phyloP scores from a whole-genome alignment of 92 coral and sea anemone species.

The Plumapathes pennacea region DNA sequence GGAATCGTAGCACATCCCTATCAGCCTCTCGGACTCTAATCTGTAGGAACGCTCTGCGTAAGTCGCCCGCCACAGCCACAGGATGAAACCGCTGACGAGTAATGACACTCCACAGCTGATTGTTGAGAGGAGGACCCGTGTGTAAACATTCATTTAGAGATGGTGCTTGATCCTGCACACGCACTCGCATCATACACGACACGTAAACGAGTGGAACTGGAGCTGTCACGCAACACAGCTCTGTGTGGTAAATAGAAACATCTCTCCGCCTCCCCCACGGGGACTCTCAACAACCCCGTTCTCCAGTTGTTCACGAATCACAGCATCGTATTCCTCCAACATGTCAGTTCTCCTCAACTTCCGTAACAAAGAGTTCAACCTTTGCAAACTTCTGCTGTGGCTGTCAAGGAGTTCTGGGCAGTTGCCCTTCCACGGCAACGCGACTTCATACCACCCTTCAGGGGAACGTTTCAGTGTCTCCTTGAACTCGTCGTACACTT shows the following conservation, averaged over 20 bases:
- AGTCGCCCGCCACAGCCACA: conserved; percentile 19
- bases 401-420: conserved; percentile 11
- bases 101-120: conserved; percentile 38
- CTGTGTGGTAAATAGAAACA: conserved; percentile 49
- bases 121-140: conserved; percentile 34
- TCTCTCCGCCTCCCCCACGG: background rate
- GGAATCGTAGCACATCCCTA: conserved; percentile 21
- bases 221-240: conserved; percentile 20
- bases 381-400: conserved; percentile 30
- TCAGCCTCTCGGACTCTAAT: conserved; percentile 20
- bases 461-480: conserved; percentile 35
- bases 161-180: conserved; percentile 8
- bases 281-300: conserved; percentile 22
- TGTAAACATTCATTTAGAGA: conserved; percentile 47
- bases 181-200: conserved; percentile 48
- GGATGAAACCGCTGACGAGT: conserved; percentile 26
- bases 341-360: conserved; percentile 1
- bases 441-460: conserved; percentile 59
- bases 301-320: conserved; percentile 18
- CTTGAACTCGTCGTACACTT: conserved; percentile 37
- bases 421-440: conserved; percentile 47
- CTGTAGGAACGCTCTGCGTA: conserved; percentile 45
- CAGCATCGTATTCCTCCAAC: conserved; percentile 2
- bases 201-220: conserved; percentile 28
- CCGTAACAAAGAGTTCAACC: conserved; percentile 16